phyloP scores from a whole-genome alignment of 2,113 vertebrate genomes.

The Stigmatopora nigra region DNA sequence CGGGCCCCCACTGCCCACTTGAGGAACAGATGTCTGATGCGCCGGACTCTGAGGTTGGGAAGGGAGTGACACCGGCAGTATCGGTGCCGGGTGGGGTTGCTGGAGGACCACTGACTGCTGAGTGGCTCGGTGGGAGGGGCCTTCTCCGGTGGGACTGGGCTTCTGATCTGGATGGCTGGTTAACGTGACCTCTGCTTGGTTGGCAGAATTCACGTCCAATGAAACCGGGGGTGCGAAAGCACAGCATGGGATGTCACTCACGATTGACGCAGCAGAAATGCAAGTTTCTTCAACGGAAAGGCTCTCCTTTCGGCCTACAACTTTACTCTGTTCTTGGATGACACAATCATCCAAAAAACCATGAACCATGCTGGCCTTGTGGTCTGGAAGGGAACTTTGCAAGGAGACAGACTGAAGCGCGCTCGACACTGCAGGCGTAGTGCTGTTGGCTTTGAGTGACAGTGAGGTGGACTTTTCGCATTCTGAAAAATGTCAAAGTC shows the following conservation, averaged over 20 bases:
- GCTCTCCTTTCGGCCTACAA: constrained; percentile 20
- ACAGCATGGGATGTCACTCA: constrained; percentile 68
- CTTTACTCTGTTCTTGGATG: constrained; percentile 6
- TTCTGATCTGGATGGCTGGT: constrained; percentile 39
- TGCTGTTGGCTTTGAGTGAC: constrained; percentile 27
- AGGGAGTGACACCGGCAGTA: constrained; percentile 42
- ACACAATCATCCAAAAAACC: constrained; percentile 42
- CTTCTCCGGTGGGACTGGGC: constrained; percentile 39
- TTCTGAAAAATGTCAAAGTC: constrained; percentile 44
- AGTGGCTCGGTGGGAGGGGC: constrained; percentile 44
- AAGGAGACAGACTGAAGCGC: constrained; percentile 48
- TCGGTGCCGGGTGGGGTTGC: constrained; percentile 65
- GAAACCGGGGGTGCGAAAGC: constrained; percentile 60
- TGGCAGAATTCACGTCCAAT: constrained; percentile 41
- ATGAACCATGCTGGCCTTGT: constrained; percentile 23
- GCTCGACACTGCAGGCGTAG: constrained; percentile 54
- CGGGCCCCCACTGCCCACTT: constrained; percentile 38
- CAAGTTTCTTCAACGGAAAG: constrained; percentile 55
- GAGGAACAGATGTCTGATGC: constrained; percentile 53
- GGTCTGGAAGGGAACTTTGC: constrained; percentile 30
- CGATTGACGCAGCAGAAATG: constrained; percentile 54
- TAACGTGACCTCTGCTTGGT: constrained; percentile 29
- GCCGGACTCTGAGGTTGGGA: constrained; percentile 67
- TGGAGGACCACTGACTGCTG: constrained; percentile 66
- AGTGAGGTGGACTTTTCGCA: constrained; percentile 37